Percentiles rank a stretch among this genome's conserved stretches.
These are phyloP conservation scores for Muscicapa striata DNA, from an alignment of 2,797 vertebrate species.

Conservation along the genomic window DNA sequence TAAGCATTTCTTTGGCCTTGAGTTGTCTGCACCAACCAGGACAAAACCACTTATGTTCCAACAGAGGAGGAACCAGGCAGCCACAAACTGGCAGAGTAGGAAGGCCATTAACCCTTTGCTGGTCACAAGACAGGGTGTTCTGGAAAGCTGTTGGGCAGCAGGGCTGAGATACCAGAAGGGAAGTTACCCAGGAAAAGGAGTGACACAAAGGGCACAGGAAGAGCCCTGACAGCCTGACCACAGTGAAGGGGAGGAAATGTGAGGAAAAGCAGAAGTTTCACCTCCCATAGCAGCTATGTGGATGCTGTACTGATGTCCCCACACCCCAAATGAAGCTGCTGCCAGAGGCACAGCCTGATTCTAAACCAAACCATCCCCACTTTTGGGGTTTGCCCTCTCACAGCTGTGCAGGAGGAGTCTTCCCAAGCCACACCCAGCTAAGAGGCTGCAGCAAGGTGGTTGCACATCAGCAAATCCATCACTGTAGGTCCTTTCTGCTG, in stretches of 20 bases:
- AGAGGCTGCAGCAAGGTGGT: neutral
- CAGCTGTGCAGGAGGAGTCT: neutral
- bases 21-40: neutral
- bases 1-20: neutral
- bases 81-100: neutral
- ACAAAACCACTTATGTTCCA: neutral
- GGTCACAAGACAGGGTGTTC: neutral
- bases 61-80: neutral
- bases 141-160: neutral
- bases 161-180: neutral
- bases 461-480: neutral
- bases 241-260: neutral
- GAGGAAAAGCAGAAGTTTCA: neutral
- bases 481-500: neutral
- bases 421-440: neutral
- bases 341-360: neutral
- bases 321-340: neutral
- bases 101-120: neutral
- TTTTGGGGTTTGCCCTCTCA: neutral
- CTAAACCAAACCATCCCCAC: neutral
- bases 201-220: neutral
- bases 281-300: accelerated
- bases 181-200: neutral
- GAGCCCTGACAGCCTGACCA: neutral
- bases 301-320: no score